phyloP scores from a whole-genome alignment of 2,113 vertebrate species.

The Eurystomus gularis region DNA sequence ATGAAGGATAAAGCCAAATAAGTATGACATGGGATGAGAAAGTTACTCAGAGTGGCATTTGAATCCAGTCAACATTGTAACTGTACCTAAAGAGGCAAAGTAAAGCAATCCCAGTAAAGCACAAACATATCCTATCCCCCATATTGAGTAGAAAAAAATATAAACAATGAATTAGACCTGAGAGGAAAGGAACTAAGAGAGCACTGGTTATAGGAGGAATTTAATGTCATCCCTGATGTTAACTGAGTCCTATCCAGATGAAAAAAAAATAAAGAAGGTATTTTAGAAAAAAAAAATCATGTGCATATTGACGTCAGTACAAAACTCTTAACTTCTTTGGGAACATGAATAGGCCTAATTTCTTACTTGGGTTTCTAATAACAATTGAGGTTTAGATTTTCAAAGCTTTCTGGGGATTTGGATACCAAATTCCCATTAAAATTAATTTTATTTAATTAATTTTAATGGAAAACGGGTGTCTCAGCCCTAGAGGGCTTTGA shows the following conservation, averaged over 20 bases:
- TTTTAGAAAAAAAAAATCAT: not conserved
- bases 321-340: not conserved
- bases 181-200: not conserved
- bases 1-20: not conserved
- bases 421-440: slow-evolving; percentile 3
- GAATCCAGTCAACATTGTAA: not conserved
- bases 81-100: not conserved
- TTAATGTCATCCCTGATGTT: not conserved
- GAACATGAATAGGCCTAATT: not conserved
- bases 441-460: not conserved
- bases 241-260: not conserved
- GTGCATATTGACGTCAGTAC: not conserved
- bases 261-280: not conserved
- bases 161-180: not conserved
- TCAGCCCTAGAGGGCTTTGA: not conserved
- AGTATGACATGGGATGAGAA: not conserved
- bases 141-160: not conserved
- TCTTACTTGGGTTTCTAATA: slow-evolving; percentile 6
- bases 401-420: not conserved
- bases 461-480: not conserved
- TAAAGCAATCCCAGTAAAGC: not conserved
- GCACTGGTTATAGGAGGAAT: not conserved
- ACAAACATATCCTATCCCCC: not conserved
- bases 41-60: not conserved
- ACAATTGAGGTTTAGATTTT: slow-evolving; percentile 3